Conservation (phyloP, 1,140 invertebrate species). For the Daktulosphaira vitifoliae region DNA sequence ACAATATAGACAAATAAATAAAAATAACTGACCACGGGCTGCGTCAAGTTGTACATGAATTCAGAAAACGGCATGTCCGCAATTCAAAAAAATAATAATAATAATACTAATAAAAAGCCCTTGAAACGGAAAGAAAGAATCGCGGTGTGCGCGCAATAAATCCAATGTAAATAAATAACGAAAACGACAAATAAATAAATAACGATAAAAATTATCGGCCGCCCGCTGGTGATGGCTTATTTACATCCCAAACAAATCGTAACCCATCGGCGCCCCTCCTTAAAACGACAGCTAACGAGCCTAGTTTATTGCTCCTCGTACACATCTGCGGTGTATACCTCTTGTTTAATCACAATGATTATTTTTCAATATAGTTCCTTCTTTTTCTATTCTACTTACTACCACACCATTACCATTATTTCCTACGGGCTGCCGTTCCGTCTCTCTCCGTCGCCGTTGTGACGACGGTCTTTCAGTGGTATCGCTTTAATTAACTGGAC, state of each 20-base stretch:
- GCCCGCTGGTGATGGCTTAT: conserved; percentile 34
- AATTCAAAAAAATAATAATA: neutral
- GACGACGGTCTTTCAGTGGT: conserved; percentile 11
- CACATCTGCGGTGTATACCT: too few species aligned
- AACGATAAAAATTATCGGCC: conserved; percentile 32
- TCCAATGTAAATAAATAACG: conserved; percentile 21
- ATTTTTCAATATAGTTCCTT: too few species aligned
- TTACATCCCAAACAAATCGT: conserved; percentile 33
- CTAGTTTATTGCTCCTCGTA: conserved; percentile 25
- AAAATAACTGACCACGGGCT: too few species aligned
- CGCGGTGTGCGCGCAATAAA: conserved; percentile 23
- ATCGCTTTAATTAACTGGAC: conserved; percentile 30
- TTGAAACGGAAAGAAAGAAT: conserved; percentile 3
- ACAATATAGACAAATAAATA: too few species aligned
- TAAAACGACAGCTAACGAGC: conserved; percentile 35
- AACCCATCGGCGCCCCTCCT: conserved; percentile 32
- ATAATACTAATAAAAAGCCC: neutral
- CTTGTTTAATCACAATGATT: too few species aligned
- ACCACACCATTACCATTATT: neutral
- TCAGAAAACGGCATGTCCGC: neutral
- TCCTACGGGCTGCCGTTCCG: neutral
- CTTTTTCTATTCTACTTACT: too few species aligned
- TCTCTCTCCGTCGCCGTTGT: neutral
- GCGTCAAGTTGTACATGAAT: too few species aligned
- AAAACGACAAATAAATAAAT: conserved; percentile 34